These are phyloP conservation scores for Tapera naevia DNA, from an alignment of 2,797 vertebrate genomes.

Conservation along the genomic window DNA sequence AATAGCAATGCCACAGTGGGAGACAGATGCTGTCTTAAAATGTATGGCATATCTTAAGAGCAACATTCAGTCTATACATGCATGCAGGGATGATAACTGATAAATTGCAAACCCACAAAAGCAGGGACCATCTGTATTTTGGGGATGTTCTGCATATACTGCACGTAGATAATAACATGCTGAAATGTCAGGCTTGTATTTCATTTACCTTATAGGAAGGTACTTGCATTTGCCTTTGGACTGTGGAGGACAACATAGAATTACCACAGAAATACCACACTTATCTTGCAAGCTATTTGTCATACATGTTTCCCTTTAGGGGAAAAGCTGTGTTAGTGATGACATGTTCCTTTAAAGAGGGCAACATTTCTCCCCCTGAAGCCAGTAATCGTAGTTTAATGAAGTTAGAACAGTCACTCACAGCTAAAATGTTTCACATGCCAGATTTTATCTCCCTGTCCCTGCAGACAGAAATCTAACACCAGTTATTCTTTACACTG, in stretches of 20 bases:
- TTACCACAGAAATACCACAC: conserved; percentile 22
- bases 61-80: background rate
- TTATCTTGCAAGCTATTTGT: background rate
- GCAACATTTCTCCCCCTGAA: background rate
- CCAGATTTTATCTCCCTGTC: conserved; percentile 15
- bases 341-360: conserved; percentile 11
- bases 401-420: background rate
- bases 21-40: background rate
- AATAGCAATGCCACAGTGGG: background rate
- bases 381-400: conserved; percentile 5
- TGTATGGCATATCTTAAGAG: background rate
- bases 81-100: background rate
- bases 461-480: background rate
- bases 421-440: background rate
- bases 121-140: background rate
- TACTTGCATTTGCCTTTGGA: conserved; percentile 21
- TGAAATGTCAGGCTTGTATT: conserved; percentile 41
- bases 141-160: background rate
- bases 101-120: background rate
- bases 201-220: background rate
- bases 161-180: background rate
- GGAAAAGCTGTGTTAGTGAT: background rate
- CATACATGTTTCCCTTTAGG: background rate
- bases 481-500: background rate
- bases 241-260: background rate